Percentiles rank a stretch among this genome's conserved stretches.
These are phyloP conservation scores for Trichoplusia ni DNA, from an alignment of 1,140 invertebrate species.

Conservation along the genomic window DNA sequence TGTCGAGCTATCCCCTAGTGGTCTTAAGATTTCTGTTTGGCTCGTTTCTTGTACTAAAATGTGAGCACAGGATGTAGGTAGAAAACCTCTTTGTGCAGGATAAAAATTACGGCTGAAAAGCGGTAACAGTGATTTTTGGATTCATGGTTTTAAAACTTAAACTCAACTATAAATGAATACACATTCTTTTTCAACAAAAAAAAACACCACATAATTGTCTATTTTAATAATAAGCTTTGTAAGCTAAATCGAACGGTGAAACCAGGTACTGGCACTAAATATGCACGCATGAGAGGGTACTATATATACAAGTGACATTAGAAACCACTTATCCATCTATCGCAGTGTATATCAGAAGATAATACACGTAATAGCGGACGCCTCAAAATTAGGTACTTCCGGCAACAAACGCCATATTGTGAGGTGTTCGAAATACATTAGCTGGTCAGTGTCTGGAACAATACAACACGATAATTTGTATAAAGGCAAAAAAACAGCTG, in stretches of 20 bases:
- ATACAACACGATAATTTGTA: constrained; percentile 5
- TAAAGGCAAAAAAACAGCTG: too few species aligned
- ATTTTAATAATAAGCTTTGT: too few species aligned
- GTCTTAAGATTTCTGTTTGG: constrained; percentile 2
- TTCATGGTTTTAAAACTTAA: too few species aligned
- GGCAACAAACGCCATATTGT: not conserved
- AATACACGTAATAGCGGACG: constrained; percentile 16
- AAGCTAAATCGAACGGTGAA: too few species aligned
- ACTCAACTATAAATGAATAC: too few species aligned
- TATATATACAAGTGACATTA: constrained; percentile 24
- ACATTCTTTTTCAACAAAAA: too few species aligned
- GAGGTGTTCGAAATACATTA: constrained; percentile 31
- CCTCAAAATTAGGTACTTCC: constrained; percentile 19
- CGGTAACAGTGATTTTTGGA: too few species aligned
- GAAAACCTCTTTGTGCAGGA: too few species aligned
- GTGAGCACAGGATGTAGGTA: too few species aligned
- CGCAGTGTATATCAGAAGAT: constrained; percentile 7
- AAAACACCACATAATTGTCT: too few species aligned
- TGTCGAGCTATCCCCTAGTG: constrained; percentile 14
- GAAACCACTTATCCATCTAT: constrained; percentile 27
- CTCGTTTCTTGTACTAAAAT: too few species aligned
- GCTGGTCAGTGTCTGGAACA: constrained; percentile 11
- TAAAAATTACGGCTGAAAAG: too few species aligned
- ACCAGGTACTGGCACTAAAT: not conserved
- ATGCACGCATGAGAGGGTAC: not conserved